Evolutionary conservation across 2,113 vertebrate genomes (phyloP), one percentile per base, ranked within the genome.

Genomic region (Onychorhynchus coronatus): DNA sequence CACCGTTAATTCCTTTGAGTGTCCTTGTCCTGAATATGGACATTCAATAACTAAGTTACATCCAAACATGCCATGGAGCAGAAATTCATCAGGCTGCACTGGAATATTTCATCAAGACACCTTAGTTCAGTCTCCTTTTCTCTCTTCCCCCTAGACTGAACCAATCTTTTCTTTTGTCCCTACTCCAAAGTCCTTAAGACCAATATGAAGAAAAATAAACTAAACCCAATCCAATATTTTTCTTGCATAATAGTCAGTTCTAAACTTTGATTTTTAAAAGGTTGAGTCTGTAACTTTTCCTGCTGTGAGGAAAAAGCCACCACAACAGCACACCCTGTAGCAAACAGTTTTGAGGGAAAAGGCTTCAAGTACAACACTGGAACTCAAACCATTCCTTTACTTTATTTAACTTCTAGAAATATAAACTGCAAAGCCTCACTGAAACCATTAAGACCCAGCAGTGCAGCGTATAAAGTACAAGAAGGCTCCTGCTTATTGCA

Each of bases 381-480:
- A 96, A 88, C 83, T 92, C 53, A n/a, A 85, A 61, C 73, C 77
- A 33, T 63, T 87, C 85, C 84, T n/a, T 88, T 66, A 25, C 88
- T 96, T 92, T 85, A 81, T 86, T 93, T 95, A 96, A 94, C 93
- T 72, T 88, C 71, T 73, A 93, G 93, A 93, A 93, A 94, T 70
- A 84, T 46, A 86, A 94, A 83, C 82, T 93, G 84, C 91, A 93
- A 89, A 93, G 63, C 75, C 88, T 97, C 86, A 81, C 80, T 93
- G 96, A 94, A 96, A 81, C 76, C 91, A 89, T 97, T 96, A 94
- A 92, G 79, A 89, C 44, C 37, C 83, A 94, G 76, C 89, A 89
- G 93, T 61, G 66, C 84, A 93, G 85, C 53, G 2, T 52, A 95
- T 96, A 96, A 95, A 95, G 73, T 85, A 78, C 66, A 92, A 95